Evolutionary conservation across 2,888 invertebrate species (phyloP), one percentile per base, ranked within the genome.

Genomic region (Drosophila koepferae): DNA sequence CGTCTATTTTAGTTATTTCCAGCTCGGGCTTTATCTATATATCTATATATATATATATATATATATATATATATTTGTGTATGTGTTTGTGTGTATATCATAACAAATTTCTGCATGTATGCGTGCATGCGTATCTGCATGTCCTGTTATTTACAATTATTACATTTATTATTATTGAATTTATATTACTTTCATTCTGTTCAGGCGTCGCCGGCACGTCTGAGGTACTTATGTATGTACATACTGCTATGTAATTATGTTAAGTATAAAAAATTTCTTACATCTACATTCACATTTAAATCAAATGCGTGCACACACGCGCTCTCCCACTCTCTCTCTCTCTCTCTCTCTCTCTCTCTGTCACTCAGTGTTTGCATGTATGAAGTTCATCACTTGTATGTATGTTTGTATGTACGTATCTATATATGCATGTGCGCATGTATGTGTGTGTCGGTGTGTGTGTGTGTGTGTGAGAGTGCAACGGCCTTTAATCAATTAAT

Each of bases 161-260:
- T 28, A 28, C 28, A 28, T 28, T 28, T 28, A 28, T 23, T 23
- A 23, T 23, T 23, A 6, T 23, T 3, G 0, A 28, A 6, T 28
- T 28, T 28, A 28, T 9, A 38, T 72, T 59, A 49, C 49, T 53
- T 41, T 55, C 44, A 28, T 48, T 34, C 72, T 36, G 46, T 59
- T 87, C 82, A 86, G 81, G 72, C 87, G 85, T 79, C 75, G 70
- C 49, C 74, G 59, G 48, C 54, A 78, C 74, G 79, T 64, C 80
- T 70, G 77, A 77, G 80, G 75, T 77, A 77, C 77, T 75, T 79
- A 70, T 74, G 64, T 71, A 55, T 61, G 58, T 63, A 72, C 65
- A 72, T 63, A 63, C 62, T 63, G 23, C 38, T 65, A 46, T 68
- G 58, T 60, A 54, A 68, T 73, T 65, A 51, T 51, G 51, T 51